phyloP scores from a whole-genome alignment of 2,888 invertebrate genomes.

The Heliconius ethilla region DNA sequence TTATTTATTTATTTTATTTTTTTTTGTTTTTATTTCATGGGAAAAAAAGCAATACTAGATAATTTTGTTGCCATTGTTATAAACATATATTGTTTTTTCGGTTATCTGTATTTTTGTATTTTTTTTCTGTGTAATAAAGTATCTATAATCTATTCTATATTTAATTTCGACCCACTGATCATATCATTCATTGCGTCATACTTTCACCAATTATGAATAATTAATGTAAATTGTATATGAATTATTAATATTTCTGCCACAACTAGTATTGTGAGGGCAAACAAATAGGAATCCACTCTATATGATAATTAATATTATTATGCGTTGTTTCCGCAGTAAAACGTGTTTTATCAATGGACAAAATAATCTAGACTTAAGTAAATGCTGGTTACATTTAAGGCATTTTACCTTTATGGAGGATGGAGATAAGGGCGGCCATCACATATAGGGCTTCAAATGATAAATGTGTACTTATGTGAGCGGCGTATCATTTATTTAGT shows the following conservation, averaged over 20 bases:
- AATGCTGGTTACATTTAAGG: background rate
- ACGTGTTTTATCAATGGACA: conserved; percentile 1
- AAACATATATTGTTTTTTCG: too few relatives aligned
- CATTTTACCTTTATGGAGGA: background rate
- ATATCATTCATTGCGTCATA: background rate
- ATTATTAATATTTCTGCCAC: background rate
- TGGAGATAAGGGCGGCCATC: background rate
- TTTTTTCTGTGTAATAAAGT: too few relatives aligned
- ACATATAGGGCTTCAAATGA: conserved; percentile 1
- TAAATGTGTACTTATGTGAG: background rate
- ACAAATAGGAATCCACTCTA: background rate
- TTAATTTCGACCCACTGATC: background rate
- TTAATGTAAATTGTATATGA: background rate
- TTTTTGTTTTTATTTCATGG: too few relatives aligned
- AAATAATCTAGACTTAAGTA: conserved; percentile 9
- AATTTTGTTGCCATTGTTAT: too few relatives aligned
- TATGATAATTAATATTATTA: conserved; percentile 6
- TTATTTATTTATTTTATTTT: background rate
- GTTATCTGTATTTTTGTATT: too few relatives aligned
- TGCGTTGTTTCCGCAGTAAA: background rate
- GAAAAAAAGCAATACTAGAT: too few relatives aligned
- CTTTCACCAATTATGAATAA: background rate
- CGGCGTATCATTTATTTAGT: background rate
- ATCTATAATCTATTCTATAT: too few relatives aligned
- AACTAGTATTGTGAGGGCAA: background rate